Conservation (phyloP, 2,113 vertebrate species). For the Coptodon bakossiorum region DNA sequence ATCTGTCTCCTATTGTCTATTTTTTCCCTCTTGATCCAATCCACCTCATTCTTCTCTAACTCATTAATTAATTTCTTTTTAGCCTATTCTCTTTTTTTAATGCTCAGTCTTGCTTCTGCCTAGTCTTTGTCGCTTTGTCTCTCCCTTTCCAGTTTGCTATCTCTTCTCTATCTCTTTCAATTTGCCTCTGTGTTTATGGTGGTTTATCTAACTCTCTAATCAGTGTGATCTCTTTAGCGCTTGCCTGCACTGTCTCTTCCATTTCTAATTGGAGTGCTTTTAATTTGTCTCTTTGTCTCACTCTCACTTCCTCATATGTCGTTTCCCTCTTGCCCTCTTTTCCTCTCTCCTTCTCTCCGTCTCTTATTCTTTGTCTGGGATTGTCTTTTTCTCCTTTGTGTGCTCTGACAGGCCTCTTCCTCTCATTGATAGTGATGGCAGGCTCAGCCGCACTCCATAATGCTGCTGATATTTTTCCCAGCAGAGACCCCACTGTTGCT, state of each 20-base stretch:
- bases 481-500: conserved; percentile 58
- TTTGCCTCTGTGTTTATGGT: conserved; percentile 17
- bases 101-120: conserved; percentile 25
- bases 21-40: conserved; percentile 27
- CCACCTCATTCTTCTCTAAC: background rate
- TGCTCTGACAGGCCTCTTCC: conserved; percentile 60
- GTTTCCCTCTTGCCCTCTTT: background rate
- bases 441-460: conserved; percentile 51
- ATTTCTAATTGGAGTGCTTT: conserved; percentile 43
- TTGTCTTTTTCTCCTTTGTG: conserved; percentile 54
- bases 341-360: conserved; percentile 25
- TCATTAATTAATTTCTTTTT: conserved; percentile 54
- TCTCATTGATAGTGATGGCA: conserved; percentile 65
- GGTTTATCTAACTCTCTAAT: conserved; percentile 46
- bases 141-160: conserved; percentile 14
- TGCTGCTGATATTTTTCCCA: conserved; percentile 60
- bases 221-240: conserved; percentile 13
- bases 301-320: background rate
- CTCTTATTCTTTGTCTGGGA: conserved; percentile 19
- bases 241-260: conserved; percentile 6
- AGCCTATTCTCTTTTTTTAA: background rate
- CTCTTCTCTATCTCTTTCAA: conserved; percentile 35
- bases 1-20: conserved; percentile 52
- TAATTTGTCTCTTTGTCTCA: conserved; percentile 30
- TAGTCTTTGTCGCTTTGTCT: conserved; percentile 38